Percentiles rank a stretch among this genome's conserved stretches.
Evolutionary conservation across 2,888 invertebrate genomes (phyloP).

Genomic region (Agonum fuliginosum): DNA sequence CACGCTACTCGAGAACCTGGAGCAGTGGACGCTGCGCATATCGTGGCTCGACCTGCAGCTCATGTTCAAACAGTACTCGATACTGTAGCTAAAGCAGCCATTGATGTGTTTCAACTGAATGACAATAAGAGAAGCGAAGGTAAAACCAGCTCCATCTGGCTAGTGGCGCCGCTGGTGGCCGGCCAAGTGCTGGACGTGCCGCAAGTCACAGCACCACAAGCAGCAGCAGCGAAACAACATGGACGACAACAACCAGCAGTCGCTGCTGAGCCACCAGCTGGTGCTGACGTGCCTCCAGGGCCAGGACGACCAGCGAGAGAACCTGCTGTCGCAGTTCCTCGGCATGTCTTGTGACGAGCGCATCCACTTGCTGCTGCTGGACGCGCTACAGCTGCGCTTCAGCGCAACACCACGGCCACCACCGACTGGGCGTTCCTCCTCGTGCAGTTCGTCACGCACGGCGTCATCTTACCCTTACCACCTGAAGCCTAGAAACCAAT

Average conservation of each 20-base stretch:
- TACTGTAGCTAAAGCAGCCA: slow-evolving; percentile 94
- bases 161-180: slow-evolving; percentile 96
- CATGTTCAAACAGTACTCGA: slow-evolving; percentile 97
- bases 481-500: too few relatives aligned
- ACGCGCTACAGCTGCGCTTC: too few relatives aligned
- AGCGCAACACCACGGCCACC: too few relatives aligned
- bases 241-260: slow-evolving; percentile 69
- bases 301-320: too few relatives aligned
- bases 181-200: slow-evolving; percentile 87
- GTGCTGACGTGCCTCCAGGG: slow-evolving; percentile 96
- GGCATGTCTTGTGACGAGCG: too few relatives aligned
- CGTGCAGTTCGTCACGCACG: too few relatives aligned
- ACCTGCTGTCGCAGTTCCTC: too few relatives aligned
- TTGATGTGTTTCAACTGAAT: too few relatives aligned
- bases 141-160: slow-evolving; percentile 96
- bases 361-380: too few relatives aligned
- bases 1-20: slow-evolving; percentile 86
- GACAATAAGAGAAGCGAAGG: too few relatives aligned
- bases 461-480: too few relatives aligned
- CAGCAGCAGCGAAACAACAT: slow-evolving; percentile 69
- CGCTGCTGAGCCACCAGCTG: slow-evolving; percentile 86
- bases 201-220: slow-evolving; percentile 74
- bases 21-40: slow-evolving; percentile 97
- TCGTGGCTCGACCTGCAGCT: slow-evolving; percentile 96
- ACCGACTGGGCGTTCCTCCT: too few relatives aligned